Base-by-base conservation (phyloP, 2,797 vertebrate genomes). In the Pelobates cultripes region DNA sequence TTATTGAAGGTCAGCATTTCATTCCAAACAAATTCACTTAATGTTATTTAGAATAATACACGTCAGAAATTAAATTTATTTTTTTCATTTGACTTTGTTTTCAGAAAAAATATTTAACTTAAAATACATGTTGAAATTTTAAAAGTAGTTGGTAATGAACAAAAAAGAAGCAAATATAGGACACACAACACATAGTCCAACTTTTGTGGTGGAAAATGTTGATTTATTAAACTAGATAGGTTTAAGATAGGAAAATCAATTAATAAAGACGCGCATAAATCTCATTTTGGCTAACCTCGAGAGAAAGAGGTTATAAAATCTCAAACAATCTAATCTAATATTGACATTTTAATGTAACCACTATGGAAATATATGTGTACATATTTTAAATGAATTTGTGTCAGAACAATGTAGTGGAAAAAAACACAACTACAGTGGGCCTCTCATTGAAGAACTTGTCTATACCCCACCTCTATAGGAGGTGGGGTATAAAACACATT, bases 1-100 rank as follows among this genome's bases (percentile, higher is more conserved):
- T 13, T 47, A 72, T 72, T 85, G 86, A 89, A 89, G 88, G 87
- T 87, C 83, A 79, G 86, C 89, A 85, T 86, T 83, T 78, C 81
- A 82, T 82, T 75, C 67, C 51, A 7, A 73, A 73, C 42, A 66
- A 75, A 75, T 41, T 64, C 55, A 75, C 44, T 75, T 63, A 43
- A 28, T 63, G 73, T 75, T 17, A 78, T 61, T 12, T 53, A 78
- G 47, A 78, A 60, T 78, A 78, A 78, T 63, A 53, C 73, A 75
- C 28, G 28, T 60, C 53, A 60, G 7, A 13, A 40, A 61, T 61
- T 28, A 41, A 9, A 78, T 70, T 70, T 70, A n/a, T 70, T 28
- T 70, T 61, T 9, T 60, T 28, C 44, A 7, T n/a, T 42, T 77
- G 42, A 41, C 68, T 44, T 41, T 66, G 17, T 51, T 47, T 67